Base-by-base conservation (phyloP, 2,888 invertebrate genomes). In the Ormyrus rosae region DNA sequence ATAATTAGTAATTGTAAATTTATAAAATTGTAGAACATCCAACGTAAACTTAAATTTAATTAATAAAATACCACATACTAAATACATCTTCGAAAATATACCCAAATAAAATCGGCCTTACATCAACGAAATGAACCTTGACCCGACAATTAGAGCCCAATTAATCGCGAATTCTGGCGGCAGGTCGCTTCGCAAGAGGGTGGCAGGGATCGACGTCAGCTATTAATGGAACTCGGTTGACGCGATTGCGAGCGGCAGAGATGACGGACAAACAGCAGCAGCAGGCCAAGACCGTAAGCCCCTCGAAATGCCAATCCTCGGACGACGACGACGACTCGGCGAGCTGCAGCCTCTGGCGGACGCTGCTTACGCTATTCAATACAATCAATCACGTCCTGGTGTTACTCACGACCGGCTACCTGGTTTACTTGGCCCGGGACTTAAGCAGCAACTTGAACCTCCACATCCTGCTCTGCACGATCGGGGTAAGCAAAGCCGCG, bases 401-500 rank as follows among this genome's bases (percentile, higher is more conserved):
- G 58, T 48, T 84, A 63, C 73, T 83, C 70, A 65, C 83, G 9
- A 84, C 81, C 7, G 65, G 75, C 34, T 85, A 84, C 65, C 63
- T 85, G 10, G 53, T 71, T 19, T 83, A 80, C 58, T 65, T 81
- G 13, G 71, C 68, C 61, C n/a, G 70, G 8, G 73, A 83, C 67
- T 65, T 83, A 45, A 74, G 77, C 13, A 73, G 56, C 58, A 61
- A 46, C 11, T 78, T 63, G 11, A 82, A 83, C 78, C 72, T 80
- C 34, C 85, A 85, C 65, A 83, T 80, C 0, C 11, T 83, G 0
- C 73, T 85, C 6, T 84, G 84, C 63, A 83, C 86, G 51, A 7
- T 84, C 8, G 84, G 84, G 72, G 85, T 86, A 80, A 82, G 86
- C 34, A 34, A 34, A 34, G 34, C 34, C 34, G 34, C 34, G 34